These are phyloP conservation scores for Autographa pulchrina DNA, from an alignment of 2,888 invertebrate genomes.

Conservation along the genomic window DNA sequence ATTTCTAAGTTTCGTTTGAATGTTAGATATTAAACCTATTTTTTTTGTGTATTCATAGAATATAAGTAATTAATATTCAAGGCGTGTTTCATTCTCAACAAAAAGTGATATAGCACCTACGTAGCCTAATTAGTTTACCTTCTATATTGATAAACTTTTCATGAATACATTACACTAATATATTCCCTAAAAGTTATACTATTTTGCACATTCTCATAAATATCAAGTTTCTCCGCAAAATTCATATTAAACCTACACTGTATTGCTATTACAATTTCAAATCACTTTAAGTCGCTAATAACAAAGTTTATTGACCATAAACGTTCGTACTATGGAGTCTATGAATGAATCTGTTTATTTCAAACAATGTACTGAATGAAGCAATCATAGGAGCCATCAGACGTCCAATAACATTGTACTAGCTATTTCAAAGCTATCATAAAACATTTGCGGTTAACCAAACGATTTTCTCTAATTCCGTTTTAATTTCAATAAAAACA, in stretches of 20 bases:
- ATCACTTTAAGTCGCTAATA: constrained; percentile 16
- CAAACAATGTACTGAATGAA: constrained; percentile 49
- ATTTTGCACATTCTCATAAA: background rate
- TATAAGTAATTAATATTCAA: constrained; percentile 1
- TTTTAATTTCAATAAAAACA: constrained; percentile 81
- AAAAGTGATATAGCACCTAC: background rate
- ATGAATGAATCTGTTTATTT: constrained; percentile 42
- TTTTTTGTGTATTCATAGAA: background rate
- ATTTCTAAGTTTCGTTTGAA: background rate
- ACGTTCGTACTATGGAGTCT: constrained; percentile 39
- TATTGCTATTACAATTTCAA: constrained; percentile 23
- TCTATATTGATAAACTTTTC: background rate
- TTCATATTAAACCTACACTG: constrained; percentile 6
- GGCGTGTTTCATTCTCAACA: background rate
- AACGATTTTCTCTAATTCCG: constrained; percentile 80
- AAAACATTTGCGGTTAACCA: constrained; percentile 80
- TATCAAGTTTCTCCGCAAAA: constrained; percentile 9
- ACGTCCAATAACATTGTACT: constrained; percentile 52
- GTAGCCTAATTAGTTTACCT: background rate
- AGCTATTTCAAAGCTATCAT: constrained; percentile 61
- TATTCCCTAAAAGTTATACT: background rate
- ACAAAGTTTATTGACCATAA: constrained; percentile 37
- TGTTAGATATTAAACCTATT: background rate
- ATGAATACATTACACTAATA: background rate
- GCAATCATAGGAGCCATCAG: constrained; percentile 47